Conservation (phyloP, 1,140 invertebrate species). For the Drosophila miranda region DNA sequence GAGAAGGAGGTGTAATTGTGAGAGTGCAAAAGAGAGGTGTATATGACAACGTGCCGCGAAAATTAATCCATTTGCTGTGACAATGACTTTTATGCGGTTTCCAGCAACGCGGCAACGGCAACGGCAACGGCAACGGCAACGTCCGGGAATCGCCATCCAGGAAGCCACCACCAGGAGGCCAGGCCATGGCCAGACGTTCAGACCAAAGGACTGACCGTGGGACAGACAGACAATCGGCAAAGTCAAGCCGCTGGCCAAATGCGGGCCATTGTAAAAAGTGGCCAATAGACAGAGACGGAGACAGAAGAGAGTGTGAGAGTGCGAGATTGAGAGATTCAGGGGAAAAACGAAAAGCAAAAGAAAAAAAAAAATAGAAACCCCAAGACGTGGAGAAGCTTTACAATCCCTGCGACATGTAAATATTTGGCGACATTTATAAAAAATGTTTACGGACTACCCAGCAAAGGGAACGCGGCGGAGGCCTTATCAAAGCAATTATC, state of each 20-base stretch:
- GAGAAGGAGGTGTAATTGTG: not conserved
- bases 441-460: conserved; percentile 35
- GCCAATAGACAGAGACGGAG: conserved; percentile 8
- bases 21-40: conserved; percentile 27
- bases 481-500: conserved; percentile 78
- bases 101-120: conserved; percentile 56
- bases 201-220: not conserved
- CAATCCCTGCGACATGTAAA: conserved; percentile 77
- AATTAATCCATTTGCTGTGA: conserved; percentile 81
- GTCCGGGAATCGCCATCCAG: conserved; percentile 48
- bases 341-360: conserved; percentile 4
- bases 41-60: conserved; percentile 77
- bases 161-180: conserved; percentile 25
- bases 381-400: conserved; percentile 24
- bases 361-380: not conserved
- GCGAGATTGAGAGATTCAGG: conserved; percentile 4
- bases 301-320: conserved; percentile 3
- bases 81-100: conserved; percentile 81
- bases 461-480: conserved; percentile 22
- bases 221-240: conserved; percentile 48
- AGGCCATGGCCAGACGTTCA: conserved; percentile 25
- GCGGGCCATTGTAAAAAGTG: conserved; percentile 44
- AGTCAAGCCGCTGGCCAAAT: conserved; percentile 74
- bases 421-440: conserved; percentile 78
- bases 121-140: conserved; percentile 30